Percentiles rank a stretch among this genome's conserved stretches.
phyloP scores from a whole-genome alignment of 92 coral and sea anemone species.

The Porites lobata region DNA sequence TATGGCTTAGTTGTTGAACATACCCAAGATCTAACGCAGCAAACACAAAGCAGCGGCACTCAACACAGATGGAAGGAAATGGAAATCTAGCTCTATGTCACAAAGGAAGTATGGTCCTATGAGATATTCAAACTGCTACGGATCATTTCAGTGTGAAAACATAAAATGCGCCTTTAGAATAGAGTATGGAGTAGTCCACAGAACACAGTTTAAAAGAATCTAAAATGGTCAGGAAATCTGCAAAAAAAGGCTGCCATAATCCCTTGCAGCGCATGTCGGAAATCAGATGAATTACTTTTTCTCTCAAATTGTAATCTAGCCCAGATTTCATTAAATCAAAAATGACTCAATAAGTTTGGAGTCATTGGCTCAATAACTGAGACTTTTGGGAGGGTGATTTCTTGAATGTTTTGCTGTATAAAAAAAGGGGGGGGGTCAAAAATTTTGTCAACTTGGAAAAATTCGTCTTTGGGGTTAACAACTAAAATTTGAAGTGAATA shows the following conservation, averaged over 20 bases:
- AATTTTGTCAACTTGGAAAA: no score
- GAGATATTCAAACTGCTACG: constrained; percentile 67
- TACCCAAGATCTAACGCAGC: constrained; percentile 1
- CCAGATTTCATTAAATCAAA: no score
- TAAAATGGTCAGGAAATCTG: constrained; percentile 3
- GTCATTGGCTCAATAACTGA: no score
- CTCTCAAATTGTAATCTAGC: no score
- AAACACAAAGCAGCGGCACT: not conserved
- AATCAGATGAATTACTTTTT: no score
- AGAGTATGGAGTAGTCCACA: constrained; percentile 71
- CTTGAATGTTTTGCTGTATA: no score
- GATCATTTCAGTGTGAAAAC: constrained; percentile 67
- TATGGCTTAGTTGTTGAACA: constrained; percentile 41
- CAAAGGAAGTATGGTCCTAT: constrained; percentile 44
- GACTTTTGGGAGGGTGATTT: no score
- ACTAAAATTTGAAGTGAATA: no score
- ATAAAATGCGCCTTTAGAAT: constrained; percentile 47
- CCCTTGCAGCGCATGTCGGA: constrained; percentile 60
- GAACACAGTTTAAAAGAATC: constrained; percentile 56
- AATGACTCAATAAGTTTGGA: no score
- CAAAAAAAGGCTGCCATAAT: constrained; percentile 18
- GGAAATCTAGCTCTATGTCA: constrained; percentile 62
- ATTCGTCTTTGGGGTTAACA: no score
- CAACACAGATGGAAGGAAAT: constrained; percentile 67
- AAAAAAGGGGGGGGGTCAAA: no score